Evolutionary conservation across 1,140 invertebrate genomes (phyloP).

Genomic region (Drosophila ficusphila): DNA sequence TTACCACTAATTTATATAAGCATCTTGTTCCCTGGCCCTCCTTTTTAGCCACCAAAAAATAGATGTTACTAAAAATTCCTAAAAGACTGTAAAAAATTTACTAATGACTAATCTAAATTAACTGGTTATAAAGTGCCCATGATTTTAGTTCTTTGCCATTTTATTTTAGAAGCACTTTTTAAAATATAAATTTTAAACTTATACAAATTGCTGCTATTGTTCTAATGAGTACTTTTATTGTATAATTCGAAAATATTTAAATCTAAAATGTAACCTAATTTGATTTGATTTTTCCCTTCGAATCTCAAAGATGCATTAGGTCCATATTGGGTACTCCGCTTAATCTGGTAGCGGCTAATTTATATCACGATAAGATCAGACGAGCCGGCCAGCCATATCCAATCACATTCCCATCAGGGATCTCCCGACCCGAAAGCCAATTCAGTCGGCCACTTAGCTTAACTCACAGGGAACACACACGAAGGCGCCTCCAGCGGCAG

Average conservation of each 20-base stretch:
- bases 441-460: constrained; percentile 58
- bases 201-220: too few relatives aligned
- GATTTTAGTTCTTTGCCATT: too few relatives aligned
- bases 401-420: constrained; percentile 15
- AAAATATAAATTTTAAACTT: too few relatives aligned
- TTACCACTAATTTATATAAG: neutral
- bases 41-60: too few relatives aligned
- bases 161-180: too few relatives aligned
- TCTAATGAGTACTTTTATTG: too few relatives aligned
- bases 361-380: constrained; percentile 60
- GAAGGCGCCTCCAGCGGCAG: constrained; percentile 44
- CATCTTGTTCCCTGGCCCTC: too few relatives aligned
- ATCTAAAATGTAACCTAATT: neutral
- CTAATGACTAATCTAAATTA: too few relatives aligned
- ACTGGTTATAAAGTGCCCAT: too few relatives aligned
- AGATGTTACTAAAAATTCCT: too few relatives aligned
- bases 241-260: too few relatives aligned
- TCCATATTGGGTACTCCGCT: constrained; percentile 6
- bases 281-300: neutral
- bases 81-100: too few relatives aligned
- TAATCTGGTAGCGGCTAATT: constrained; percentile 34
- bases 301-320: neutral
- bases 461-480: constrained; percentile 67
- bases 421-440: constrained; percentile 17
- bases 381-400: constrained; percentile 27